Base-by-base conservation (phyloP, 2,797 vertebrate species). In the Podargus strigoides region DNA sequence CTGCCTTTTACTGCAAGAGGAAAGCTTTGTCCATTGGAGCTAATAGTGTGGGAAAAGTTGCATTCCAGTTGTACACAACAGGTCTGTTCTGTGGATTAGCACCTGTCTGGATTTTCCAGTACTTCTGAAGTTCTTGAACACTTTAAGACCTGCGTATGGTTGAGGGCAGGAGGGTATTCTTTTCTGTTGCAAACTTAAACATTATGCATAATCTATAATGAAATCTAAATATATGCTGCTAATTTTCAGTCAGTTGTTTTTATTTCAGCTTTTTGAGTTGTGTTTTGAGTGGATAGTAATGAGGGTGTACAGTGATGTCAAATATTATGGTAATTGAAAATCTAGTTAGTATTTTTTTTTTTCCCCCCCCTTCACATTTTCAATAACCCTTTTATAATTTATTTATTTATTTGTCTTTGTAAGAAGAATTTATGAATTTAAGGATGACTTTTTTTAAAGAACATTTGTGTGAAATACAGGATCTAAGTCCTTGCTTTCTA, bases 21-120 rank as follows among this genome's bases (percentile, higher is more conserved):
- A 76, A 92, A 72, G n/a, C 85, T 90, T 78, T 1, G 0, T 69
- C 68, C 55, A n/a, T 26, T 69, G 89, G 24, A 92, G 26, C 42
- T 63, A 59, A 42, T 39, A 14, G 34, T 91, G 67, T 93, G 93
- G 85, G 94, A 87, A 85, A 85, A 78, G 41, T 62, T 93, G 27
- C 55, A 63, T 91, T 93, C 68, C 84, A 74, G 7, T 94, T 89
- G 81, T 50, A 49, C 32, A 52, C 50, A 74, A 27, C 6, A 4
- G 69, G 28, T 89, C 76, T 82, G 75, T 68, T 93, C 90, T 93
- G 64, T 53, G 91, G 44, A 78, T 89, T 62, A 89, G 22, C 83
- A 82, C 91, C 70, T 96, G 52, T 86, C 70, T 13, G 3, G 20
- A 69, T 94, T 93, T 96, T 94, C 84, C 74, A 81, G 49, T 63